A percentile compares a stretch with the other conserved stretches of the same genome.
phyloP scores from a whole-genome alignment of 2,797 vertebrate species.

The Petrocephalus schoutedeni region DNA sequence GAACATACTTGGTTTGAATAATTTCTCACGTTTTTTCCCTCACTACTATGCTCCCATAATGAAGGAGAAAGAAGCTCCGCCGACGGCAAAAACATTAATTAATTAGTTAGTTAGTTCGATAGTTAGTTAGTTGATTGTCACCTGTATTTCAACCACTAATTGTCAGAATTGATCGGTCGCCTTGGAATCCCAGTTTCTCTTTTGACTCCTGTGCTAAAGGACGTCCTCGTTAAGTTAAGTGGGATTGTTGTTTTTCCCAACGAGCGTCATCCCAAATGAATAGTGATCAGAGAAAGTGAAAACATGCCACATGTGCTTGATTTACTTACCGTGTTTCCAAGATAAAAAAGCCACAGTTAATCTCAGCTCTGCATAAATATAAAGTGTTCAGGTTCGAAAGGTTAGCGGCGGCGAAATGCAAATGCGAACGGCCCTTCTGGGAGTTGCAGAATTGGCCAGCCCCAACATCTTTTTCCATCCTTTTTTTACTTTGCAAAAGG shows the following conservation, averaged over 20 bases:
- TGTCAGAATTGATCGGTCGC: neutral
- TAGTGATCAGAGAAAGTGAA: conserved; percentile 34
- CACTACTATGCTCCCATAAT: neutral
- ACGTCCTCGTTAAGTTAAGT: conserved; percentile 38
- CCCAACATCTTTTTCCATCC: conserved; percentile 17
- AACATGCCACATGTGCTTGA: conserved; percentile 5
- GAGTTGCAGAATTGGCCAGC: neutral
- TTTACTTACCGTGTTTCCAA: conserved; percentile 17
- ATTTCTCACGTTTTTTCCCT: neutral
- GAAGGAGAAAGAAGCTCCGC: neutral
- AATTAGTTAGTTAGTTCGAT: neutral
- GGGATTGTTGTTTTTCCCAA: conserved; percentile 43
- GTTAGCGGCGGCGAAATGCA: neutral
- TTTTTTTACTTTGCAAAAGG: conserved; percentile 37
- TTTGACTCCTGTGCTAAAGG: neutral
- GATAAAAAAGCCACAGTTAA: conserved; percentile 11
- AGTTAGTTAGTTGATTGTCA: neutral
- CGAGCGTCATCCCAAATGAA: conserved; percentile 15
- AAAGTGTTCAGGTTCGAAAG: conserved; percentile 7
- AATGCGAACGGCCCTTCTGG: neutral
- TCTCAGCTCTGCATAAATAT: conserved; percentile 17
- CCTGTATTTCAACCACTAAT: neutral
- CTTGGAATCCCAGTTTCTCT: neutral
- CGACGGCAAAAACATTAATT: neutral
- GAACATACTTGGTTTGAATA: neutral